Conservation (phyloP, 2,888 invertebrate species). For the Lottia gigantea region DNA sequence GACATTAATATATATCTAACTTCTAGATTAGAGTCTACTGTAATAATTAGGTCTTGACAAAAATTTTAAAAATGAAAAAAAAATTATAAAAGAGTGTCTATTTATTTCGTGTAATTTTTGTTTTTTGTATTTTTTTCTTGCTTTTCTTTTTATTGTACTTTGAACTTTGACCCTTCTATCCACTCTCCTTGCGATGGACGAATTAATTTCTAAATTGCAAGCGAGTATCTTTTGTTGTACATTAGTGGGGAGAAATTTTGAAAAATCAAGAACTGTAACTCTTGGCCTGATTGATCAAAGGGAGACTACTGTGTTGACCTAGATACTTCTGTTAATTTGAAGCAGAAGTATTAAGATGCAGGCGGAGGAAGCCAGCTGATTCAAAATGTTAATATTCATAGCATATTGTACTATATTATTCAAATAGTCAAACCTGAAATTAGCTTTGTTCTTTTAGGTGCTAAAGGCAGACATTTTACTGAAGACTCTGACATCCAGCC, state of each 20-base stretch:
- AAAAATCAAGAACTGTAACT: background rate
- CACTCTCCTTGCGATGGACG: background rate
- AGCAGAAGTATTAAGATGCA: too few species aligned
- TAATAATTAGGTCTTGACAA: background rate
- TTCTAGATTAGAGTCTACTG: background rate
- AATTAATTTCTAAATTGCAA: background rate
- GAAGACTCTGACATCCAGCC: too few species aligned
- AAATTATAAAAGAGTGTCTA: background rate
- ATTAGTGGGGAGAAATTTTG: background rate
- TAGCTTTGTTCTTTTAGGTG: too few species aligned
- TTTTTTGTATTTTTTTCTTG: background rate
- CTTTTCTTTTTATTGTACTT: background rate
- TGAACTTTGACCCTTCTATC: background rate
- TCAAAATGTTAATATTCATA: too few species aligned
- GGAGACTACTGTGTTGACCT: background rate
- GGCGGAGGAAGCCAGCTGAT: too few species aligned
- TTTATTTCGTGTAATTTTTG: background rate
- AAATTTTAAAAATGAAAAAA: background rate
- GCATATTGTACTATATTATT: too few species aligned
- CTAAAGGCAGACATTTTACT: too few species aligned
- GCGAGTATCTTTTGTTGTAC: too few species aligned
- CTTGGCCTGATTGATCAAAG: slow-evolving; percentile 4
- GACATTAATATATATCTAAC: background rate
- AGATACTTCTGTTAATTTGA: background rate
- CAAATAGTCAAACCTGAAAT: too few species aligned